These are phyloP conservation scores for Nomada fucata DNA, from an alignment of 2,888 invertebrate genomes.

Conservation along the genomic window DNA sequence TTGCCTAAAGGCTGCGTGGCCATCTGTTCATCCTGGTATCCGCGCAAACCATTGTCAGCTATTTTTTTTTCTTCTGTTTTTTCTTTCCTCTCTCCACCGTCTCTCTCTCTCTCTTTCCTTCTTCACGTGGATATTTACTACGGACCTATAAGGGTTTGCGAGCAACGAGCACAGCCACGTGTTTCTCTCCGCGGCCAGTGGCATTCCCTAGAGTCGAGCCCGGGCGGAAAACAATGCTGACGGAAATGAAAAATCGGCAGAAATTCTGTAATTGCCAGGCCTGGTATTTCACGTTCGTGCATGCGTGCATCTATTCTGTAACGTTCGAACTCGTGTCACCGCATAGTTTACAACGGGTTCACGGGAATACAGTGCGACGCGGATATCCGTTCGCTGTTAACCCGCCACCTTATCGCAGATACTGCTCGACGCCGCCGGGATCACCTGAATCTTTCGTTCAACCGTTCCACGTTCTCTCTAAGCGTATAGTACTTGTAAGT, in stretches of 20 bases:
- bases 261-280: slow-evolving; percentile 66
- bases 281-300: slow-evolving; percentile 54
- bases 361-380: slow-evolving; percentile 26
- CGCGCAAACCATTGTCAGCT: slow-evolving; percentile 69
- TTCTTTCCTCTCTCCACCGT: background rate
- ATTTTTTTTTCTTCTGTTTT: slow-evolving; percentile 45
- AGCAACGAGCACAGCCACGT: slow-evolving; percentile 31
- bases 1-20: slow-evolving; percentile 70
- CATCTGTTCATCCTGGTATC: slow-evolving; percentile 68
- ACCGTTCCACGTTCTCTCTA: background rate
- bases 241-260: slow-evolving; percentile 49
- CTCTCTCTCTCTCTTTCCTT: background rate
- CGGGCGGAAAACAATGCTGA: slow-evolving; percentile 52
- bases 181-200: slow-evolving; percentile 40
- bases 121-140: slow-evolving; percentile 60
- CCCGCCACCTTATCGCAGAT: slow-evolving; percentile 28
- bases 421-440: background rate
- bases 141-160: slow-evolving; percentile 63
- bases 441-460: background rate
- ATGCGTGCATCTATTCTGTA: slow-evolving; percentile 40
- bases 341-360: slow-evolving; percentile 60
- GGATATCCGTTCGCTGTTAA: slow-evolving; percentile 34
- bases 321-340: slow-evolving; percentile 54
- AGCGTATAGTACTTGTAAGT: too few species aligned
- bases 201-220: slow-evolving; percentile 45